phyloP scores from a whole-genome alignment of 2,113 vertebrate species.

The Macrotus californicus region DNA sequence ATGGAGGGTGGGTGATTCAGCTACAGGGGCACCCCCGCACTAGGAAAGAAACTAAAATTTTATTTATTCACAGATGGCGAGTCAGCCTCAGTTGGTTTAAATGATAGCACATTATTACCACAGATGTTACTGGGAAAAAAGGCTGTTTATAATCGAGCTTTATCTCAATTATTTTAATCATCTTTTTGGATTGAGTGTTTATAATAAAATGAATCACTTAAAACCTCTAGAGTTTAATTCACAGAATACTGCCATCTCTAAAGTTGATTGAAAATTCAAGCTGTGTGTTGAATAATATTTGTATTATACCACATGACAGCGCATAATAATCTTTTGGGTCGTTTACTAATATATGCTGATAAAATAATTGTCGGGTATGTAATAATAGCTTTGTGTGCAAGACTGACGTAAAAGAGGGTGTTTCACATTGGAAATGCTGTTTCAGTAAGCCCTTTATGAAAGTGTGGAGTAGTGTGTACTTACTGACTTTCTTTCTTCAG shows the following conservation, averaged over 20 bases:
- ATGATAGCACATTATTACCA: conserved; percentile 62
- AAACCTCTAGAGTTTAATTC: conserved; percentile 59
- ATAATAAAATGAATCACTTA: conserved; percentile 54
- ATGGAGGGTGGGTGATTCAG: conserved; percentile 25
- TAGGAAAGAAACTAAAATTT: conserved; percentile 52
- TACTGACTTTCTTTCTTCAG: conserved; percentile 44
- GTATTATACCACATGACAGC: not conserved
- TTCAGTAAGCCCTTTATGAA: conserved; percentile 15
- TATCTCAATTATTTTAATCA: conserved; percentile 66
- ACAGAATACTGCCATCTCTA: not conserved
- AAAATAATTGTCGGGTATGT: conserved; percentile 31
- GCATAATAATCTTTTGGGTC: conserved; percentile 20
- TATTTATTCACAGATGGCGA: conserved; percentile 53
- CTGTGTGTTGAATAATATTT: conserved; percentile 56
- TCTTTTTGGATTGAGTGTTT: conserved; percentile 58
- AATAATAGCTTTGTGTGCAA: conserved; percentile 34
- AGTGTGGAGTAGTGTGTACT: not conserved
- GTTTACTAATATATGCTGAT: conserved; percentile 35
- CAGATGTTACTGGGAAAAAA: conserved; percentile 39
- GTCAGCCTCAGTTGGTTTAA: conserved; percentile 51
- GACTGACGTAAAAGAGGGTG: conserved; percentile 4
- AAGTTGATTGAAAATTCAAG: conserved; percentile 54
- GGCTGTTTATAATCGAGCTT: conserved; percentile 46
- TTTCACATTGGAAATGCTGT: conserved; percentile 41
- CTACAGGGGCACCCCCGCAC: not conserved